A percentile compares a stretch with the other conserved stretches of the same genome.
These are phyloP conservation scores for Netelia virgata DNA, from an alignment of 2,888 invertebrate genomes.

Conservation along the genomic window DNA sequence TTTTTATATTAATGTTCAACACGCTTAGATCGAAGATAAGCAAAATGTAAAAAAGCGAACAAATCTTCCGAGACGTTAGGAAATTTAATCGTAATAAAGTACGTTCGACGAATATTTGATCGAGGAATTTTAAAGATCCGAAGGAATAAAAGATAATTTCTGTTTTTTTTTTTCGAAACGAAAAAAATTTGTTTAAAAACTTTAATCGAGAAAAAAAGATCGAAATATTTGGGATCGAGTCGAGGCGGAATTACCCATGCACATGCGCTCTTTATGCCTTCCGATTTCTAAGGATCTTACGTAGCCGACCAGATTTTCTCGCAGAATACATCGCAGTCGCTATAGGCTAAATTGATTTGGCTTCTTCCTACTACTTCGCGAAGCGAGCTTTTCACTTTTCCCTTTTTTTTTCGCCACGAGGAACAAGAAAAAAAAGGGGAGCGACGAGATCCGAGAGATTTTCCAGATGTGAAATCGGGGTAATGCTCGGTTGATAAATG, in stretches of 20 bases:
- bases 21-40: too few relatives aligned
- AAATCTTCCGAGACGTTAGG: too few relatives aligned
- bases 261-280: constrained; percentile 76
- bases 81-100: too few relatives aligned
- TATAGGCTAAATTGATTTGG: constrained; percentile 64
- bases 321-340: constrained; percentile 66
- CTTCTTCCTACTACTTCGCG: constrained; percentile 53
- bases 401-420: constrained; percentile 11
- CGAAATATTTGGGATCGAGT: not conserved
- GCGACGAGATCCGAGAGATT: constrained; percentile 45
- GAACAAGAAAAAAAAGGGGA: constrained; percentile 37
- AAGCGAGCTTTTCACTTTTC: constrained; percentile 39
- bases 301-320: constrained; percentile 81
- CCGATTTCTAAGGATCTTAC: constrained; percentile 80
- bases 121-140: not conserved
- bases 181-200: not conserved
- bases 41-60: too few relatives aligned
- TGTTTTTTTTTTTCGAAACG: not conserved
- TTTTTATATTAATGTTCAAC: too few relatives aligned
- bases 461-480: constrained; percentile 55
- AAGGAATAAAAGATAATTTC: not conserved
- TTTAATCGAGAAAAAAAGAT: not conserved
- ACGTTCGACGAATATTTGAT: too few relatives aligned
- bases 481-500: constrained; percentile 62
- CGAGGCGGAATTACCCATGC: constrained; percentile 26